Percentiles rank a stretch among this genome's conserved stretches.
Evolutionary conservation across 2,888 invertebrate species (phyloP).

Genomic region (Tricholauxania praeusta): DNA sequence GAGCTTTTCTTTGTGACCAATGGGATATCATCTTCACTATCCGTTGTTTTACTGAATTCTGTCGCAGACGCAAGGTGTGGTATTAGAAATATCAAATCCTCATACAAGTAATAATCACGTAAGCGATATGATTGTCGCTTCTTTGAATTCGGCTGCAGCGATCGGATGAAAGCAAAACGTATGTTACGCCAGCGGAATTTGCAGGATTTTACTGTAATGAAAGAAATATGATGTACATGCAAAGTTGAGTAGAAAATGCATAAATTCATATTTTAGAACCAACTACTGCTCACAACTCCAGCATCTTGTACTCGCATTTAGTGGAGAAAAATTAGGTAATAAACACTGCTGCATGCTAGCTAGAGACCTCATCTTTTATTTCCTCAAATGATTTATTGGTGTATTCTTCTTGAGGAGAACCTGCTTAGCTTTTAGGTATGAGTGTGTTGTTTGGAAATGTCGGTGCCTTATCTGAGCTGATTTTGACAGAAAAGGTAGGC

Average conservation of each 20-base stretch:
- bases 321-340: too few species aligned
- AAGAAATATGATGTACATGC: background rate
- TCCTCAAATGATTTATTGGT: too few species aligned
- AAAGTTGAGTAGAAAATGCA: background rate
- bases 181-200: slow-evolving; percentile 61
- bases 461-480: too few species aligned
- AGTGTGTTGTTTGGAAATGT: too few species aligned
- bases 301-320: too few species aligned
- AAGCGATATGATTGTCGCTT: slow-evolving; percentile 45
- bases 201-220: slow-evolving; percentile 54
- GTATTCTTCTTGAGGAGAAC: too few species aligned
- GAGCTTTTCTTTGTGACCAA: background rate
- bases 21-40: slow-evolving; percentile 31
- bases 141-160: slow-evolving; percentile 45
- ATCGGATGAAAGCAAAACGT: slow-evolving; percentile 54
- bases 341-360: too few species aligned
- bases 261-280: too few species aligned
- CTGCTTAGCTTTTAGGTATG: too few species aligned
- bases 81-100: slow-evolving; percentile 53
- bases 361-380: too few species aligned
- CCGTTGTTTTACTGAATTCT: slow-evolving; percentile 5
- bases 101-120: slow-evolving; percentile 50
- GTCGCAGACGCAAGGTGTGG: slow-evolving; percentile 48
- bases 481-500: too few species aligned
- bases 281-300: too few species aligned